Evolutionary conservation across 1,140 invertebrate genomes (phyloP).

Genomic region (Bemisia tabaci): DNA sequence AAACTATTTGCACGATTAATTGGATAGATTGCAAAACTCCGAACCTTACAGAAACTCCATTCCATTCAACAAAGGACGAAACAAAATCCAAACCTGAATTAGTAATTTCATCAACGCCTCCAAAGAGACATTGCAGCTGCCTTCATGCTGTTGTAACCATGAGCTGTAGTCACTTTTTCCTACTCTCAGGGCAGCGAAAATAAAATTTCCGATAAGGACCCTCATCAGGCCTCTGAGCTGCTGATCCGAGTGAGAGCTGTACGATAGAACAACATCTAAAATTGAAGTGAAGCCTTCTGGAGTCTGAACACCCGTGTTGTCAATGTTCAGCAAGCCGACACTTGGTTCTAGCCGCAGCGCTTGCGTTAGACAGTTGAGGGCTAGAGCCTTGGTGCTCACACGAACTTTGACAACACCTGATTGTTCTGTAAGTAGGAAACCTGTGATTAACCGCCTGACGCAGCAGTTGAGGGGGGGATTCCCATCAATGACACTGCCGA

Average conservation of each 20-base stretch:
- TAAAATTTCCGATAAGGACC: constrained; percentile 47
- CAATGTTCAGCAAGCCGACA: constrained; percentile 46
- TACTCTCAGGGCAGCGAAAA: constrained; percentile 37
- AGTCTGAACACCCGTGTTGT: constrained; percentile 30
- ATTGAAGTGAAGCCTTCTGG: constrained; percentile 1
- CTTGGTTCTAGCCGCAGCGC: constrained; percentile 54
- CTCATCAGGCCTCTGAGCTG: constrained; percentile 62
- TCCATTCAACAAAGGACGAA: too few species aligned
- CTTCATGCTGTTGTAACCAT: neutral
- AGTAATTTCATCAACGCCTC: neutral
- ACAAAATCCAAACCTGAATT: too few species aligned
- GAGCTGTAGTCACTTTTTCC: neutral
- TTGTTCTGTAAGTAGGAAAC: constrained; percentile 51
- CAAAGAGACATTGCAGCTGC: neutral
- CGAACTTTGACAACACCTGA: constrained; percentile 52
- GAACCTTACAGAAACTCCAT: too few species aligned
- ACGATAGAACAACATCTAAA: constrained; percentile 31
- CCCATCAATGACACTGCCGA: constrained; percentile 49
- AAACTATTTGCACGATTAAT: too few species aligned
- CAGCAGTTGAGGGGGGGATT: constrained; percentile 52
- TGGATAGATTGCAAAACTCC: too few species aligned
- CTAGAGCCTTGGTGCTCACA: constrained; percentile 72
- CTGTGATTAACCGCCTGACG: constrained; percentile 51
- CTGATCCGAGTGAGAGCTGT: constrained; percentile 47
- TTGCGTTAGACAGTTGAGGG: constrained; percentile 55